Conservation (phyloP, 2,113 vertebrate species). For the Microtus montanus region DNA sequence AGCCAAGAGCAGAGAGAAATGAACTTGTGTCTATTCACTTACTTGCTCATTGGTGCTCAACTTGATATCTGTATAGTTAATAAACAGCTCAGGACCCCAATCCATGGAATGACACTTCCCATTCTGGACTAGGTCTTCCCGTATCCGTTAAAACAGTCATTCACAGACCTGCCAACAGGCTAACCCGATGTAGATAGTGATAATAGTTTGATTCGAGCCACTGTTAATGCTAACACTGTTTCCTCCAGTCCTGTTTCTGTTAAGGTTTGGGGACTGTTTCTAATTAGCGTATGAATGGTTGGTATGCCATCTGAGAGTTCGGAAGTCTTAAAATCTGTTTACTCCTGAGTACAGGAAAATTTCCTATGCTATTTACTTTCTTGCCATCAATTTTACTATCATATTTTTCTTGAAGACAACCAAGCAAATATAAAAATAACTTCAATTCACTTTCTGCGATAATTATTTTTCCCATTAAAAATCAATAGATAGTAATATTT, state of each 20-base stretch:
- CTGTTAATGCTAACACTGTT: background rate
- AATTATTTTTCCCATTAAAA: background rate
- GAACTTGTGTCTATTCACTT: background rate
- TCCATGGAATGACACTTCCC: too few species aligned
- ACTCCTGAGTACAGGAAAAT: background rate
- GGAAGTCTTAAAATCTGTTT: conserved; percentile 22
- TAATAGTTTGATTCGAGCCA: background rate
- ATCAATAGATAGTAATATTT: background rate
- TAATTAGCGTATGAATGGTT: conserved; percentile 24
- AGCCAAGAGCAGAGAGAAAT: background rate
- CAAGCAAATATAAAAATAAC: background rate
- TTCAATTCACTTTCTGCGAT: conserved; percentile 14
- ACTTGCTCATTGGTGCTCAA: background rate
- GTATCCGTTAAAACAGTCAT: background rate
- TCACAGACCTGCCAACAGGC: too few species aligned
- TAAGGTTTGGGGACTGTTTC: background rate
- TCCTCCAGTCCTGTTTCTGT: background rate
- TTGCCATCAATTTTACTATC: conserved; percentile 45
- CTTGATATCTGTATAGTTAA: too few species aligned
- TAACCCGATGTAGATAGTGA: background rate
- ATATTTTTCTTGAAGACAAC: background rate
- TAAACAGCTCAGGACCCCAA: too few species aligned
- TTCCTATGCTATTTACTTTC: background rate
- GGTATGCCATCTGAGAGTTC: background rate
- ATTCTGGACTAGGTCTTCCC: background rate